phyloP scores from a whole-genome alignment of 2,888 invertebrate species.

The Branchinecta sandiegonensis region DNA sequence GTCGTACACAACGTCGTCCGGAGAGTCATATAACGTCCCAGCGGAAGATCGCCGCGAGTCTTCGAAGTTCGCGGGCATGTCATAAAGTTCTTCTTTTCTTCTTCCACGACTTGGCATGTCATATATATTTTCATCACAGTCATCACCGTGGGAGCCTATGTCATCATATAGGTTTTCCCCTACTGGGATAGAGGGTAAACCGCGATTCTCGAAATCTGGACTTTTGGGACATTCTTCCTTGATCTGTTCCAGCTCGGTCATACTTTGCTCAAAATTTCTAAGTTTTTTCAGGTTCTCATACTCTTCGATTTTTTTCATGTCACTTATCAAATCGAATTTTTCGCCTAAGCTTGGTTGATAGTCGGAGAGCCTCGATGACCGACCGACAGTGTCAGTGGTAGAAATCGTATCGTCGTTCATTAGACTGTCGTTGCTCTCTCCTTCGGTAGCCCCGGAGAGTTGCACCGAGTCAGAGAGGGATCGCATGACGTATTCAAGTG shows the following conservation, averaged over 20 bases:
- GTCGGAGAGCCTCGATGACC: too few relatives aligned
- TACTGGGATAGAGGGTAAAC: slow-evolving; percentile 2
- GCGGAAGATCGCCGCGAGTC: neutral
- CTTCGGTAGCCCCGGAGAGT: neutral
- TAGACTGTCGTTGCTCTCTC: neutral
- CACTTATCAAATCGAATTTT: neutral
- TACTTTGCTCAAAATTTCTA: neutral
- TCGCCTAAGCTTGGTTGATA: neutral
- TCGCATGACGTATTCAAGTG: neutral
- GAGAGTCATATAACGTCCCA: neutral
- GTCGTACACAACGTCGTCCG: slow-evolving; percentile 4
- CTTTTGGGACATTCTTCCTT: neutral
- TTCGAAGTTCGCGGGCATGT: neutral
- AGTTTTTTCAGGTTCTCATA: neutral
- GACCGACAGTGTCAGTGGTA: neutral
- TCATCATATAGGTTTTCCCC: neutral
- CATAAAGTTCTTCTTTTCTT: neutral
- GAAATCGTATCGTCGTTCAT: neutral
- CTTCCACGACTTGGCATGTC: neutral
- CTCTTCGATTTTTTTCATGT: neutral
- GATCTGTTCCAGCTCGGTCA: neutral
- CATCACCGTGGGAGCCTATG: neutral
- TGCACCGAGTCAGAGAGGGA: neutral
- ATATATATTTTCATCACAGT: neutral
- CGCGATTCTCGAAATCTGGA: neutral